Base-by-base conservation (phyloP, 2,797 vertebrate species). In the Darevskia mixta region DNA sequence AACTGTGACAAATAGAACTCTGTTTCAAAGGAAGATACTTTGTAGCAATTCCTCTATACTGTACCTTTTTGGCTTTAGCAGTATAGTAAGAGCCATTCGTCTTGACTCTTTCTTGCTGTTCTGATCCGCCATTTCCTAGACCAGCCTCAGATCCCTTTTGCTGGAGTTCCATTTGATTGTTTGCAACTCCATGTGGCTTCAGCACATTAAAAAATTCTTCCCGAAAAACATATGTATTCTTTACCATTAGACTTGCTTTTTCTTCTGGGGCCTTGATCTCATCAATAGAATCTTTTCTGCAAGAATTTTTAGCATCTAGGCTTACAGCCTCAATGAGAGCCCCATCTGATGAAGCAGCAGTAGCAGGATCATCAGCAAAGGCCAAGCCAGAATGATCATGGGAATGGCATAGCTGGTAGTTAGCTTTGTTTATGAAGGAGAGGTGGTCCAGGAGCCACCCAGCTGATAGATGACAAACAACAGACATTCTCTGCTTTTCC, bases 391-490 rank as follows among this genome's bases (percentile, higher is more conserved):
- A 49, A 10, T 9, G 5, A 0, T 23, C 2, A 95, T 5, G 64
- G 27, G 91, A 86, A 15, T 95, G 84, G 76, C 96, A 96, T 18
- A 92, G 71, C 25, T 95, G 91, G 80, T 97, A 97, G 83, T 94
- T 95, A 1, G 95, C 96, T 83, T 92, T 96, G 88, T 98, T 98
- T 79, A 98, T 95, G 45, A 98, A 97, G 2, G 97, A 92, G 35
- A 97, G 94, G 2, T 98, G 94, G 90, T 99, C 98, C 92, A 99
- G 8, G 1, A 99, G 93, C 97, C 98, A 99, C 3, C 98, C 99
- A 0, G 5, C 84, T 0, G 90, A 1, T 86, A 95, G 92, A 25
- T 86, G 87, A 10, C 92, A 86, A 41, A 98, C 90, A 49, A 98
- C 94, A 0, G 99, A 97, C 99, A 99, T 99, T 18, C 0, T 0